Evolutionary conservation across 2,113 vertebrate genomes (phyloP).

Genomic region (Tiliqua scincoides): DNA sequence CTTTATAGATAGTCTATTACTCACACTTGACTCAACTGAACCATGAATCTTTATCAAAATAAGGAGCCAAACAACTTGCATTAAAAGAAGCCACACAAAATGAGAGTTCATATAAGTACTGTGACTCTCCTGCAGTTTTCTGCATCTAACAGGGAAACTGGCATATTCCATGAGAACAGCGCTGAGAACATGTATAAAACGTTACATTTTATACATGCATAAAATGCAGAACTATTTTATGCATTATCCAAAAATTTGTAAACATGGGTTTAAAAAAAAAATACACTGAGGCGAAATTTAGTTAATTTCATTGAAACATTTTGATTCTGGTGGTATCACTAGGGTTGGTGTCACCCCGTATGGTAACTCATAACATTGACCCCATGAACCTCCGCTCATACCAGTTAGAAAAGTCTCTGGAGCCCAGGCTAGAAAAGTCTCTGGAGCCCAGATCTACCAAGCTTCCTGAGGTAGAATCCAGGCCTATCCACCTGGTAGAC

Average conservation of each 20-base stretch:
- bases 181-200: background rate
- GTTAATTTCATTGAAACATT: background rate
- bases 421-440: too few species aligned
- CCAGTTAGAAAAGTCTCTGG: too few species aligned
- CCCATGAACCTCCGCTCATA: too few species aligned
- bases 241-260: background rate
- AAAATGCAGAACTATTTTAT: background rate
- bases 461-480: too few species aligned
- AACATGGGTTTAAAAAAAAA: too few species aligned
- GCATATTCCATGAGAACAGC: background rate
- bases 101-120: background rate
- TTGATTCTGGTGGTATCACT: too few species aligned
- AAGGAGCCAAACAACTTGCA: background rate
- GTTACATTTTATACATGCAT: too few species aligned
- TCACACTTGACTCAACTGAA: background rate
- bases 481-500: too few species aligned
- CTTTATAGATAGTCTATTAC: background rate
- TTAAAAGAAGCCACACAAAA: background rate
- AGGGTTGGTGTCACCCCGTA: too few species aligned
- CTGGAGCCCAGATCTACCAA: too few species aligned
- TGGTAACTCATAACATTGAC: too few species aligned
- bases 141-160: background rate
- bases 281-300: background rate
- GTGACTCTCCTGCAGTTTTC: background rate
- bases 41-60: background rate